Percentiles rank a stretch among this genome's conserved stretches.
Evolutionary conservation across 2,888 invertebrate genomes (phyloP).

Genomic region (Drosophila limbata): DNA sequence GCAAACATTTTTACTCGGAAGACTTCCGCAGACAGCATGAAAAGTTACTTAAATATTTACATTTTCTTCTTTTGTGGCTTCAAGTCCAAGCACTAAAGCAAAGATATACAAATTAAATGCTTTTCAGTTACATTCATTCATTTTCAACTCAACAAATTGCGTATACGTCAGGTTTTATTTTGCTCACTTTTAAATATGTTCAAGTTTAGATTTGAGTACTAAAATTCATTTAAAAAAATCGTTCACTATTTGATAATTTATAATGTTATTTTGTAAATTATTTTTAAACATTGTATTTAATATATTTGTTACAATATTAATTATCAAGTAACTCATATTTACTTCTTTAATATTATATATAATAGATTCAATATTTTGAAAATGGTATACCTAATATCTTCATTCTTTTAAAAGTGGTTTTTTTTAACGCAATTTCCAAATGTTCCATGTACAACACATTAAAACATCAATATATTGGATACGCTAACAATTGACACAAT

Average conservation of each 20-base stretch:
- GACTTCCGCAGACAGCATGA: not conserved
- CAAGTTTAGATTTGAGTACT: not conserved
- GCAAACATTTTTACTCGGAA: not conserved
- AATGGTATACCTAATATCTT: too few species aligned
- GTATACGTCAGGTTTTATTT: too few species aligned
- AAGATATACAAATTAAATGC: not conserved
- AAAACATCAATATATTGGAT: not conserved
- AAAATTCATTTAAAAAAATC: not conserved
- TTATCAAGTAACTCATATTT: too few species aligned
- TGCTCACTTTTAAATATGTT: too few species aligned
- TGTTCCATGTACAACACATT: not conserved
- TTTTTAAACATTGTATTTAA: too few species aligned
- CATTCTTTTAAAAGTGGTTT: too few species aligned
- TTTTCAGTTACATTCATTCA: not conserved
- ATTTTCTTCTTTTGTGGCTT: not conserved
- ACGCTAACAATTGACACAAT: not conserved
- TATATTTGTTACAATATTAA: too few species aligned
- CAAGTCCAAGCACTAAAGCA: not conserved
- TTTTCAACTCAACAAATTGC: not conserved
- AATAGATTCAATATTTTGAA: too few species aligned
- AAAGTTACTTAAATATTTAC: not conserved
- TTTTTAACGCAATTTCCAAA: not conserved
- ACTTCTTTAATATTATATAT: not conserved
- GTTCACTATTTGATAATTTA: too few species aligned
- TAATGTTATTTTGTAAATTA: too few species aligned